These are phyloP conservation scores for Drosophila lutescens DNA, from an alignment of 2,888 invertebrate species.

Conservation along the genomic window DNA sequence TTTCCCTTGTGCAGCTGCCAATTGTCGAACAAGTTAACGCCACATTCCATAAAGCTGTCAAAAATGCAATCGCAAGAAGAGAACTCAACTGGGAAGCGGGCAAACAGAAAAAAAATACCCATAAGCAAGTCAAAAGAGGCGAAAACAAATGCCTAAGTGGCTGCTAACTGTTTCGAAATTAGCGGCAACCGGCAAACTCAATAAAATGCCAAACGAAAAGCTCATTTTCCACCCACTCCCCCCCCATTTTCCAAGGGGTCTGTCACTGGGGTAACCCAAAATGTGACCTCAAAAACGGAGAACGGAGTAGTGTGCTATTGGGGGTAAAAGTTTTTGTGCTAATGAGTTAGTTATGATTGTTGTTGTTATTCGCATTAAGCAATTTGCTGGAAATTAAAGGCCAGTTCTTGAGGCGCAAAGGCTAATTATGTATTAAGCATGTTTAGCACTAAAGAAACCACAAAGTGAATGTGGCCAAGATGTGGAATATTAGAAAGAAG, in stretches of 20 bases:
- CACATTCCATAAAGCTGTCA: slow-evolving; percentile 20
- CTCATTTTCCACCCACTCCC: slow-evolving; percentile 10
- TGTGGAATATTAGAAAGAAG: background rate
- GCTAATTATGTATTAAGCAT: slow-evolving; percentile 23
- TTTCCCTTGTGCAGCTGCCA: slow-evolving; percentile 15
- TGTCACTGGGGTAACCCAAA: slow-evolving; percentile 63
- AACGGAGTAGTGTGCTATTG: background rate
- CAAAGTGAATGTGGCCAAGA: background rate
- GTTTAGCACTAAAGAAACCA: slow-evolving; percentile 1
- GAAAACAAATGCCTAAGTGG: slow-evolving; percentile 48
- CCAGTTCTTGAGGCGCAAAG: slow-evolving; percentile 21
- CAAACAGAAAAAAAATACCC: background rate
- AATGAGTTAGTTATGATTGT: slow-evolving; percentile 69
- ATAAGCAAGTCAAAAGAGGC: slow-evolving; percentile 5
- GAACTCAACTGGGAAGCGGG: slow-evolving; percentile 3
- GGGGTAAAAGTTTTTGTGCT: slow-evolving; percentile 55
- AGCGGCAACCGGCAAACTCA: slow-evolving; percentile 52
- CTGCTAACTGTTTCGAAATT: slow-evolving; percentile 63
- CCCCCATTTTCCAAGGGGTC: slow-evolving; percentile 1
- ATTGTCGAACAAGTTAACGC: slow-evolving; percentile 21
- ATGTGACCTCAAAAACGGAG: slow-evolving; percentile 64
- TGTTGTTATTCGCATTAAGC: slow-evolving; percentile 39
- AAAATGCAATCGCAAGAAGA: slow-evolving; percentile 17
- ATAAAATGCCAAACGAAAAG: slow-evolving; percentile 45
- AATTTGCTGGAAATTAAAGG: slow-evolving; percentile 30